phyloP scores from a whole-genome alignment of 2,113 vertebrate species.

The Vidua chalybeata region DNA sequence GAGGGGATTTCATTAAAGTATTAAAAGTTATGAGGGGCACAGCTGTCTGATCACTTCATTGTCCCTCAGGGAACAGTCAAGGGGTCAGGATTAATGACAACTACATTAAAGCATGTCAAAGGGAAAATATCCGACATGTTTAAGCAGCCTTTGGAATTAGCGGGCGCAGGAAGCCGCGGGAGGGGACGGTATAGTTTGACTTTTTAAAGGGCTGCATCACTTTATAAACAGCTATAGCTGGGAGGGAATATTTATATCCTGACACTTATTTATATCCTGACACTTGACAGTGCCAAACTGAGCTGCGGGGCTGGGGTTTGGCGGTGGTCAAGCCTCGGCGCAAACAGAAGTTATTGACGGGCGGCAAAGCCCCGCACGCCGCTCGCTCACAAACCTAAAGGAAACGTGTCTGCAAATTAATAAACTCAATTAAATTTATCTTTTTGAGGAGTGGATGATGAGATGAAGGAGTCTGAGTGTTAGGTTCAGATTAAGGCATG shows the following conservation, averaged over 20 bases:
- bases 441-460: not conserved
- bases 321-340: not conserved
- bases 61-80: slow-evolving; percentile 50
- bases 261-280: slow-evolving; percentile 14
- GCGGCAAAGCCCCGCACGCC: not conserved
- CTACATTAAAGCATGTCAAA: slow-evolving; percentile 52
- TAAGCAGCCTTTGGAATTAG: slow-evolving; percentile 54
- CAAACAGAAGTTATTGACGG: not conserved
- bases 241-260: slow-evolving; percentile 33
- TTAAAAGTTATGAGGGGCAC: slow-evolving; percentile 59
- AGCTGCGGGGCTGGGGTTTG: not conserved
- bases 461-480: not conserved
- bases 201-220: slow-evolving; percentile 3
- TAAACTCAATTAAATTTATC: not conserved
- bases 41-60: slow-evolving; percentile 64
- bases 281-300: not conserved
- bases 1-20: slow-evolving; percentile 66
- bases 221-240: not conserved
- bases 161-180: slow-evolving; percentile 5
- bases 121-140: slow-evolving; percentile 46
- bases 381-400: not conserved
- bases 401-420: not conserved
- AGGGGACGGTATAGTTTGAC: not conserved
- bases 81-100: slow-evolving; percentile 64
- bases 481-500: not conserved